Evolutionary conservation across 2,113 vertebrate species (phyloP).

Genomic region (Epinephelus fuscoguttatus): DNA sequence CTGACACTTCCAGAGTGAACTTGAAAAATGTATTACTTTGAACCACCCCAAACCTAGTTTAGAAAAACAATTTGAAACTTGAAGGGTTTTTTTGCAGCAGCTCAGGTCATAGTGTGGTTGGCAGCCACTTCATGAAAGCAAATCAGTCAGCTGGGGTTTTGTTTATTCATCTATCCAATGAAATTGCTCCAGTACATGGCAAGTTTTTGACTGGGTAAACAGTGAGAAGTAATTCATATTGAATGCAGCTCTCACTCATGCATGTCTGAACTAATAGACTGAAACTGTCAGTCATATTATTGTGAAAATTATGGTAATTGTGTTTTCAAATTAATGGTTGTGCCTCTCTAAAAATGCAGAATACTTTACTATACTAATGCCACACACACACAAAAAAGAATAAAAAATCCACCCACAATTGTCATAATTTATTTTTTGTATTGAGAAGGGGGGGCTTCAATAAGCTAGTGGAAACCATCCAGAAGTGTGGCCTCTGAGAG

Average conservation of each 20-base stretch:
- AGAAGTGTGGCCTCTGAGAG: neutral
- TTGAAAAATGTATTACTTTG: conserved; percentile 59
- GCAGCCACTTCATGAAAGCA: conserved; percentile 41
- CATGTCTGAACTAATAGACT: conserved; percentile 50
- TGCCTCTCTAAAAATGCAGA: conserved; percentile 11
- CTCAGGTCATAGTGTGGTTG: conserved; percentile 28
- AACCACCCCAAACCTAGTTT: conserved; percentile 37
- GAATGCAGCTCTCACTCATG: conserved; percentile 41
- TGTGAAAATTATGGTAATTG: conserved; percentile 20
- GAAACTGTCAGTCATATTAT: conserved; percentile 27
- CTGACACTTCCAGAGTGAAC: conserved; percentile 57
- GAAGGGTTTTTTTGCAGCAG: conserved; percentile 16
- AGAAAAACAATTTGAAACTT: conserved; percentile 52
- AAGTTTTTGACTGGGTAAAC: conserved; percentile 52
- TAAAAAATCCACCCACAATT: neutral
- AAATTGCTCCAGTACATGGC: conserved; percentile 44
- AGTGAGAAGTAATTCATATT: conserved; percentile 42
- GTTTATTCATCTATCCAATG: conserved; percentile 55
- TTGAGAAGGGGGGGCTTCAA: neutral
- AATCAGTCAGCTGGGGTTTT: conserved; percentile 55
- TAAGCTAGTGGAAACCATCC: neutral
- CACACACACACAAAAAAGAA: neutral
- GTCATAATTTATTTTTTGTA: conserved; percentile 6
- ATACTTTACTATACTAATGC: neutral
- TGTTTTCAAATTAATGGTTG: conserved; percentile 25